Conservation (phyloP, 2,888 invertebrate species). For the Steromphala cineraria region DNA sequence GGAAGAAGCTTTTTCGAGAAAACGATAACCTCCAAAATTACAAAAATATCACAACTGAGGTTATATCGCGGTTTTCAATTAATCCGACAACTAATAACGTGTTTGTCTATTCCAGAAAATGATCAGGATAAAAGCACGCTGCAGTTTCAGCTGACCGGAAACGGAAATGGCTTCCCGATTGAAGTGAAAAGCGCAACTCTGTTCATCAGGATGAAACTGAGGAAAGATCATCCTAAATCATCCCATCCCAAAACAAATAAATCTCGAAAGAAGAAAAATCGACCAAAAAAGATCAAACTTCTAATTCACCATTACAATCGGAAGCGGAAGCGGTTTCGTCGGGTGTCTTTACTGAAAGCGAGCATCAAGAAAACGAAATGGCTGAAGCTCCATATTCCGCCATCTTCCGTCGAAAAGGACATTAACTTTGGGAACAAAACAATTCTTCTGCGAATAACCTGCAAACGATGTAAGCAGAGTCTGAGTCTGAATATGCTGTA, state of each 20-base stretch:
- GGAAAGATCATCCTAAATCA: background rate
- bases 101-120: background rate
- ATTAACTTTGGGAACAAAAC: slow-evolving; percentile 18
- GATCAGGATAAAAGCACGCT: background rate
- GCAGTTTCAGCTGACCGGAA: slow-evolving; percentile 3
- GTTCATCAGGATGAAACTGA: slow-evolving; percentile 1
- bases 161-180: background rate
- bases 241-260: background rate
- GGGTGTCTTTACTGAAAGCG: slow-evolving; percentile 1
- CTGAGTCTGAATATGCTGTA: slow-evolving; percentile 1
- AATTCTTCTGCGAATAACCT: background rate
- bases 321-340: background rate
- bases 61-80: no score
- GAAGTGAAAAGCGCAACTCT: slow-evolving; percentile 13
- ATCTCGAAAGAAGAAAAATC: background rate
- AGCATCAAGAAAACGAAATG: slow-evolving; percentile 19
- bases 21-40: no score
- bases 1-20: no score
- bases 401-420: background rate
- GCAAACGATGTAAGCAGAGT: slow-evolving; percentile 7
- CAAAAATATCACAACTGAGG: no score
- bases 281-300: background rate
- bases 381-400: slow-evolving; percentile 11
- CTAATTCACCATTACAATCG: background rate
- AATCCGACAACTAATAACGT: background rate